These are phyloP conservation scores for Epicampocera succincta DNA, from an alignment of 2,888 invertebrate species.

Conservation along the genomic window DNA sequence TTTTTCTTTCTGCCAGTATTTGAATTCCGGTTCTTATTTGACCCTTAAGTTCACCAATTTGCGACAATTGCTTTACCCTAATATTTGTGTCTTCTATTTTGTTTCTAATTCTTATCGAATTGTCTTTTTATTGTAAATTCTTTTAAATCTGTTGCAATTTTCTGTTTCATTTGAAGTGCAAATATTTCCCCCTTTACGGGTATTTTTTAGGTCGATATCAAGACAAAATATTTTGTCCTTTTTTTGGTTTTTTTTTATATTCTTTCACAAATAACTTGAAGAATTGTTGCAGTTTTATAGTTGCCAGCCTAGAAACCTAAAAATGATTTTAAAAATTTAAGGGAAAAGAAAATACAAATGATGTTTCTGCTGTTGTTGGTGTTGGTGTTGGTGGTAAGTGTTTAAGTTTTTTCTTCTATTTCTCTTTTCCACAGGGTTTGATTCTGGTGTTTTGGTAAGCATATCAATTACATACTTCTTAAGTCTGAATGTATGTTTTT, in stretches of 20 bases:
- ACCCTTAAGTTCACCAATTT: slow-evolving; percentile 4
- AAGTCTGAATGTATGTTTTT: slow-evolving; percentile 33
- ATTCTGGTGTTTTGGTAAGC: slow-evolving; percentile 12
- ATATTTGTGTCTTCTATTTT: slow-evolving; percentile 4
- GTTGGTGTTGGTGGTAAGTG: neutral
- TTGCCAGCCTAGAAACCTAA: neutral
- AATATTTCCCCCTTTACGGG: neutral
- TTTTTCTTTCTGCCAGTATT: neutral
- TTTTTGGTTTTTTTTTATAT: slow-evolving; percentile 26
- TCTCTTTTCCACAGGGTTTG: neutral
- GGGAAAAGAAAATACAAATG: neutral
- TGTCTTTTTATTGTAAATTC: slow-evolving; percentile 3
- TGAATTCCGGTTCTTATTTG: neutral
- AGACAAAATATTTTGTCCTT: slow-evolving; percentile 34
- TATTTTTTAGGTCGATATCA: slow-evolving; percentile 21
- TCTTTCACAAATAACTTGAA: slow-evolving; percentile 13
- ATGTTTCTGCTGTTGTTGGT: slow-evolving; percentile 5
- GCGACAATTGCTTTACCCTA: slow-evolving; percentile 25
- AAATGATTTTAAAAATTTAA: slow-evolving; percentile 17
- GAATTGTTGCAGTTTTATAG: slow-evolving; percentile 42
- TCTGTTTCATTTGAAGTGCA: slow-evolving; percentile 1
- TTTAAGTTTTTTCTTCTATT: neutral
- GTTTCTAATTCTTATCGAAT: neutral
- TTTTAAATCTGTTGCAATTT: neutral
- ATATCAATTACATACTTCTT: slow-evolving; percentile 58